phyloP scores from a whole-genome alignment of 2,888 invertebrate genomes.

The Diaprepes abbreviatus region DNA sequence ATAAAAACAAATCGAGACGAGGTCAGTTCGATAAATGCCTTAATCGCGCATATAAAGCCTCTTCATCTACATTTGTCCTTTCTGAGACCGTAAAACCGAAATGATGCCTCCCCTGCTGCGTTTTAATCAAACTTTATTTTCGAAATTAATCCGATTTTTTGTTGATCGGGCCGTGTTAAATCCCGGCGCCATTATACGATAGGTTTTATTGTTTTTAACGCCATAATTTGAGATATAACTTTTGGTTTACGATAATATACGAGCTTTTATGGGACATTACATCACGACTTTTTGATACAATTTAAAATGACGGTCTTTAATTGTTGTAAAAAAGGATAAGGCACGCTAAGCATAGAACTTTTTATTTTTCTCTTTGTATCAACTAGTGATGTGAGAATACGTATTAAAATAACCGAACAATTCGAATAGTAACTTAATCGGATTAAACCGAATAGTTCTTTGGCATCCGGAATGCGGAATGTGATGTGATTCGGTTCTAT shows the following conservation, averaged over 20 bases:
- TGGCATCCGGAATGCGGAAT: no score
- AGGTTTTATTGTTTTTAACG: conserved; percentile 23
- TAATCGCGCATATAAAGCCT: no score
- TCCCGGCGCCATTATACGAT: neutral
- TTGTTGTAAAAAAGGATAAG: neutral
- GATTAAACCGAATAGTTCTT: no score
- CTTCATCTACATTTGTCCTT: no score
- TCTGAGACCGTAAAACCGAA: neutral
- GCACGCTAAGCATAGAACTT: no score
- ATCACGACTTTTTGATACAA: neutral
- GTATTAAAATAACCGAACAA: no score
- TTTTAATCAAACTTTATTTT: conserved; percentile 30
- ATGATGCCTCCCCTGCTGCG: conserved; percentile 1
- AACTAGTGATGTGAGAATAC: no score
- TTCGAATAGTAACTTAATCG: no score
- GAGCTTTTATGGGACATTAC: neutral
- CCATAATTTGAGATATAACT: conserved; percentile 20
- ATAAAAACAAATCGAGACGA: no score
- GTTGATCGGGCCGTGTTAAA: conserved; percentile 13
- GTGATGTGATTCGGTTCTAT: no score
- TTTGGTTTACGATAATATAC: conserved; percentile 9
- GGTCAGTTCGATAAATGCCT: no score
- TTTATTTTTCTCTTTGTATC: no score
- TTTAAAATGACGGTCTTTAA: conserved; percentile 8
- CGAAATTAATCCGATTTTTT: conserved; percentile 25